These are phyloP conservation scores for Pelobates fuscus DNA, from an alignment of 2,113 vertebrate genomes.

Conservation along the genomic window DNA sequence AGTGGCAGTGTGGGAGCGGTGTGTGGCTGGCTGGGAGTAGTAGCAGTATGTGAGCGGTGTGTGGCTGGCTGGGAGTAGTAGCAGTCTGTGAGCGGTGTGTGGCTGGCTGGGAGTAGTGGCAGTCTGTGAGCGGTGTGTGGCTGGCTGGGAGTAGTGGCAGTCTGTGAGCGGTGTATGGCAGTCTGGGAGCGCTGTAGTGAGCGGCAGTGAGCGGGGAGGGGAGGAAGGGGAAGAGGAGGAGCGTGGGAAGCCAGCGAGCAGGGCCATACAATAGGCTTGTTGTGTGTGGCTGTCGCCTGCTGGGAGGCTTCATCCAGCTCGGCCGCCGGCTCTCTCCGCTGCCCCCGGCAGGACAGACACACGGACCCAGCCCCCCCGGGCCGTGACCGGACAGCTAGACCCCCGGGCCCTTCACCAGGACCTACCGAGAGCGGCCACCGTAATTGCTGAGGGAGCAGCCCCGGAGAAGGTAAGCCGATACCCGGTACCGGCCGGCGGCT, in stretches of 20 bases:
- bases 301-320: conserved; percentile 6
- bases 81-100: no score
- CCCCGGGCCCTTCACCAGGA: no score
- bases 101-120: no score
- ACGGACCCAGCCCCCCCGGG: neutral
- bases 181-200: neutral
- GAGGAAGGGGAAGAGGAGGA: conserved; percentile 38
- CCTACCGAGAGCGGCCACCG: no score
- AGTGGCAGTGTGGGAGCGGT: no score
- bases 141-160: no score
- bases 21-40: no score
- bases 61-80: no score
- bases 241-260: conserved; percentile 41
- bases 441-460: no score
- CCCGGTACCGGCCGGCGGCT: neutral
- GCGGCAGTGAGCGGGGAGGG: conserved; percentile 28
- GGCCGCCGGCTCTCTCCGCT: neutral
- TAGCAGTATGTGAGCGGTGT: no score
- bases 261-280: conserved; percentile 49
- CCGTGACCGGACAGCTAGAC: no score
- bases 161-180: neutral
- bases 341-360: neutral
- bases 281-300: conserved; percentile 44
- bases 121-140: no score
- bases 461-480: conserved; percentile 2